Conservation (phyloP, 2,797 vertebrate genomes). For the Knipowitschia caucasica region DNA sequence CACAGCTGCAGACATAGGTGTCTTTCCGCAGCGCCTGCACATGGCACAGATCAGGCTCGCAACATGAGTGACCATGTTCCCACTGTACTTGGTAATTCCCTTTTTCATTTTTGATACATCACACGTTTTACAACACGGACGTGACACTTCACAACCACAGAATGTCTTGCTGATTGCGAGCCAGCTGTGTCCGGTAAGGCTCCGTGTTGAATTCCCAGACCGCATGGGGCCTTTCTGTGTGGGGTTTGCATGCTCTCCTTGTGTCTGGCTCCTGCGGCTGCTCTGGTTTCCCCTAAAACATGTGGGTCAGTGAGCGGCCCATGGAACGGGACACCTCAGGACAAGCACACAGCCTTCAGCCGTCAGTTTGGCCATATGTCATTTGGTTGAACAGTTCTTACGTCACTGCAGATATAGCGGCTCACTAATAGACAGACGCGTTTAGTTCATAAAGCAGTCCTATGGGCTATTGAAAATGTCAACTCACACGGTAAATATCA, state of each 20-base stretch:
- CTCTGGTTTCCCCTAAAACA: conserved; percentile 3
- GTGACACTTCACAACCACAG: too few relatives aligned
- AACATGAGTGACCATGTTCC: too few relatives aligned
- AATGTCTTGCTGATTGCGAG: neutral
- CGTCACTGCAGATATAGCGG: neutral
- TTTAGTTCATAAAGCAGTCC: too few relatives aligned
- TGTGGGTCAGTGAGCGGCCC: neutral
- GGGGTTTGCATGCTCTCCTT: neutral
- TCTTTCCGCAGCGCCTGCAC: too few relatives aligned
- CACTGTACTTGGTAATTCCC: too few relatives aligned
- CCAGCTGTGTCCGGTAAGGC: neutral
- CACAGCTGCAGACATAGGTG: too few relatives aligned
- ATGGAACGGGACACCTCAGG: conserved; percentile 1
- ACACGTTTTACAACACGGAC: neutral
- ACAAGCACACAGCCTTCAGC: neutral
- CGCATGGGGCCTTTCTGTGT: conserved; percentile 1
- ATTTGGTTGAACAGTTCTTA: neutral
- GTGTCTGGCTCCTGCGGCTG: neutral
- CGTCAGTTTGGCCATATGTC: too few relatives aligned
- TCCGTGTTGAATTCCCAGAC: neutral
- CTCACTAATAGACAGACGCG: neutral
- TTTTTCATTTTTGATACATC: too few relatives aligned
- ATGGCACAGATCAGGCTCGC: too few relatives aligned
- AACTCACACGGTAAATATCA: too few relatives aligned
- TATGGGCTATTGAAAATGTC: too few relatives aligned